These are phyloP conservation scores for Drosophila acutilabella DNA, from an alignment of 2,888 invertebrate species.

Conservation along the genomic window DNA sequence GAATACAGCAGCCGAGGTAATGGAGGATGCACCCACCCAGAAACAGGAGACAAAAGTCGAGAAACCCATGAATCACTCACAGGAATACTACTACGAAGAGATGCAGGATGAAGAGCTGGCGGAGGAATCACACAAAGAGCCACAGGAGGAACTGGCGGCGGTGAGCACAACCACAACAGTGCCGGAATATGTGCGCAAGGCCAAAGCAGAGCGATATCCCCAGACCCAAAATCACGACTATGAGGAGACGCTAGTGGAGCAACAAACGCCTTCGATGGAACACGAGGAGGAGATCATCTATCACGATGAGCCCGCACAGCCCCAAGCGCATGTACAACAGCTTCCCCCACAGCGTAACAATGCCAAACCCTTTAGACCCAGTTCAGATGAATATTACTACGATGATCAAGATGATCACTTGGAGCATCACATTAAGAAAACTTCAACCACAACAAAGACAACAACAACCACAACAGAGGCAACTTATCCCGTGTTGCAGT, in stretches of 20 bases:
- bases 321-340: slow-evolving; percentile 65
- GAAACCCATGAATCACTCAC: slow-evolving; percentile 19
- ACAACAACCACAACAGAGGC: slow-evolving; percentile 36
- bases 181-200: slow-evolving; percentile 81
- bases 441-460: slow-evolving; percentile 5
- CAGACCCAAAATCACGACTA: slow-evolving; percentile 53
- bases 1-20: slow-evolving; percentile 42
- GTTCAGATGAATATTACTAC: slow-evolving; percentile 80
- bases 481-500: slow-evolving; percentile 32
- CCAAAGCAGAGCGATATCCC: slow-evolving; percentile 67
- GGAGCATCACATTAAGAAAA: slow-evolving; percentile 21
- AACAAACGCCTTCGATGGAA: slow-evolving; percentile 44
- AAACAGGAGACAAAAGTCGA: slow-evolving; percentile 39
- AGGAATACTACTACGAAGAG: slow-evolving; percentile 63
- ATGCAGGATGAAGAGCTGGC: slow-evolving; percentile 47
- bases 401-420: slow-evolving; percentile 60
- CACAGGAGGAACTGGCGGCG: slow-evolving; percentile 4
- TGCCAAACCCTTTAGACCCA: slow-evolving; percentile 55
- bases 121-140: slow-evolving; percentile 16
- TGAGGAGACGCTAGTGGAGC: slow-evolving; percentile 53
- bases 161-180: slow-evolving; percentile 70
- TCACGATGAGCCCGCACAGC: slow-evolving; percentile 59
- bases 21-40: slow-evolving; percentile 54
- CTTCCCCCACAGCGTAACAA: slow-evolving; percentile 45
- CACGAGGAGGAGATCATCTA: slow-evolving; percentile 17